Percentiles rank a stretch among this genome's conserved stretches.
These are phyloP conservation scores for Xestia ashworthii DNA, from an alignment of 2,888 invertebrate species.

Conservation along the genomic window DNA sequence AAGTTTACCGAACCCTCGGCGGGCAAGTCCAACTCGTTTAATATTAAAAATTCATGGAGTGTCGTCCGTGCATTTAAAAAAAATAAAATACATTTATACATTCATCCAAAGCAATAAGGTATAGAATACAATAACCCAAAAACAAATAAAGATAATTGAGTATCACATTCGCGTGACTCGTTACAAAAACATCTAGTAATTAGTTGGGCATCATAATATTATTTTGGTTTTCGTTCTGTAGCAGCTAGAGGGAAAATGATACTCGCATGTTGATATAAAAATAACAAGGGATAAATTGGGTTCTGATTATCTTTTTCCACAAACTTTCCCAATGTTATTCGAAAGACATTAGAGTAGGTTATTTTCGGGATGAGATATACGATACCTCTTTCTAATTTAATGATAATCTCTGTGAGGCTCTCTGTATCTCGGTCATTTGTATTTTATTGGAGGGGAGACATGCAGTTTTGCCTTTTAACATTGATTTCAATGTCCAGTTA, in stretches of 20 bases:
- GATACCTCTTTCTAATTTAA: not conserved
- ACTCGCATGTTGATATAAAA: conserved; percentile 51
- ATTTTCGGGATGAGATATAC: not conserved
- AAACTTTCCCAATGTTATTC: conserved; percentile 21
- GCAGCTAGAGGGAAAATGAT: conserved; percentile 26
- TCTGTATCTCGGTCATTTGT: not conserved
- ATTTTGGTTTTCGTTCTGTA: conserved; percentile 26
- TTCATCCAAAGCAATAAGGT: not conserved
- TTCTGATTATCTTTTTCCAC: conserved; percentile 35
- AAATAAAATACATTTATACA: no score
- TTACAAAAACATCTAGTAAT: conserved; percentile 40
- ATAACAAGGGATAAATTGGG: conserved; percentile 43
- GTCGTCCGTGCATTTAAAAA: not conserved
- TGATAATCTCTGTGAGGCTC: conserved; percentile 1
- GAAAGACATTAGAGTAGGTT: conserved; percentile 30
- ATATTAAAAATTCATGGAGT: not conserved
- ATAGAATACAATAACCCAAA: not conserved
- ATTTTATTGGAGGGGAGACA: no score
- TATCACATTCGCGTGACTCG: conserved; percentile 13
- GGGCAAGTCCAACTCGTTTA: not conserved
- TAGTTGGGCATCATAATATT: conserved; percentile 33
- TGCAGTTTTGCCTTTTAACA: no score
- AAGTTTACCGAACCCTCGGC: not conserved
- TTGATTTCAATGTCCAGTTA: no score
- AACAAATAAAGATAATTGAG: conserved; percentile 7